Evolutionary conservation across 2,113 vertebrate species (phyloP), one percentile per base, ranked within the genome.

Genomic region (Theropithecus gelada): DNA sequence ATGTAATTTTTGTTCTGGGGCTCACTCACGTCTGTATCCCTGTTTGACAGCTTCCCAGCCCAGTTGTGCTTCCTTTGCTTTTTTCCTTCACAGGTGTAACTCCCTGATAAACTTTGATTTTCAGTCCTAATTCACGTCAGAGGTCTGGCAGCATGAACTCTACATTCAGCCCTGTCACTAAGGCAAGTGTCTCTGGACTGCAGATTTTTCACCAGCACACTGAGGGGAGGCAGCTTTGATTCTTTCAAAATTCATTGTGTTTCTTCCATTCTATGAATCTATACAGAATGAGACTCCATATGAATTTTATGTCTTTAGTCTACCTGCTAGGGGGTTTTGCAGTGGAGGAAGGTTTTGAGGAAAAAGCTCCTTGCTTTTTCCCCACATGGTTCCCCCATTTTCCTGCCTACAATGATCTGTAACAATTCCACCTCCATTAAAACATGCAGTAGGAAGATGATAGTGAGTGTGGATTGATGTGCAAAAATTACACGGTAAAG

Each of bases 51-150:
- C 30, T 35, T 89, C 64, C 32, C 6, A 23, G 30, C 18, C 38
- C 18, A 1, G 0, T 27, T 8, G 2, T 0, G 6, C 18, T 18
- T 70, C 84, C 43, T n/a, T 20, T 4, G 3, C 23, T 18, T 18
- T 85, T 83, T 64, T 75, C 45, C 45, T 20, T 90, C 23, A n/a
- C 32, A 18, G 9, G 2, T 13, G 5, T 40, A n/a, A 57, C 72
- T 73, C 20, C 30, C 48, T 7, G 16, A 27, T 23, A 14, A 22
- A 8, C 30, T 64, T 30, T 64, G 61, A 18, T 93, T 85, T 75
- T 18, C 30, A n/a, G 27, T 45, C 11, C n/a, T 61, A 17, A 57
- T n/a, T 82, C 17, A 30, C 52, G 25, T n/a, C 27, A 82, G 22
- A 52, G 27, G 8, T 2, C 43, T 17, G 55, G 22, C 30, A 13